Evolutionary conservation across 1,140 invertebrate genomes (phyloP), one percentile per base, ranked within the genome.

Genomic region (Diachasmimorpha longicaudata): DNA sequence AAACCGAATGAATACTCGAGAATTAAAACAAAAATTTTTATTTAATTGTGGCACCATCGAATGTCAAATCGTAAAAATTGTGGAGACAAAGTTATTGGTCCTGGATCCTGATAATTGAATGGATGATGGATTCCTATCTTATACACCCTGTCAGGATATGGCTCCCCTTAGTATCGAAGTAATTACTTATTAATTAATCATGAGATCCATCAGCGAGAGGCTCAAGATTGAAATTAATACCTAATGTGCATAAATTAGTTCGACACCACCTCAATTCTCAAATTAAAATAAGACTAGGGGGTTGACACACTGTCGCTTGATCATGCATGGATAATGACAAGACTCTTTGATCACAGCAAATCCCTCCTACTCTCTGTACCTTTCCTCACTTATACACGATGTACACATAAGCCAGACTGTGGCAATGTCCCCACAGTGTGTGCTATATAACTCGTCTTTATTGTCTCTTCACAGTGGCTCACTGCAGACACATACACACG

Each of bases 1-100:
- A 72, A 81, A 81, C 31, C 31, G 31, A 80, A 66, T 9, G 5
- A 13, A 14, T 31, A 31, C 4, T 36, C 63, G 14, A 67, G 19
- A 67, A n/a, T 67, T 11, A 0, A 8, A 25, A 13, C 19, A n/a
- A n/a, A n/a, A n/a, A n/a, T n/a, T n/a, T n/a, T n/a, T n/a, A n/a
- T n/a, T n/a, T n/a, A n/a, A n/a, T n/a, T n/a, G n/a, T n/a, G n/a
- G n/a, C n/a, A n/a, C n/a, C n/a, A n/a, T n/a, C n/a, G n/a, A n/a
- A n/a, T n/a, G n/a, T n/a, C n/a, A n/a, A n/a, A n/a, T n/a, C n/a
- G n/a, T n/a, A n/a, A n/a, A n/a, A n/a, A n/a, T n/a, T n/a, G n/a
- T n/a, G n/a, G n/a, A n/a, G n/a, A n/a, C n/a, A n/a, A n/a, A n/a
- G n/a, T n/a, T n/a, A n/a, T n/a, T n/a, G n/a, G n/a, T n/a, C n/a